Base-by-base conservation (phyloP, 2,113 vertebrate genomes). In the Triplophysa dalaica region DNA sequence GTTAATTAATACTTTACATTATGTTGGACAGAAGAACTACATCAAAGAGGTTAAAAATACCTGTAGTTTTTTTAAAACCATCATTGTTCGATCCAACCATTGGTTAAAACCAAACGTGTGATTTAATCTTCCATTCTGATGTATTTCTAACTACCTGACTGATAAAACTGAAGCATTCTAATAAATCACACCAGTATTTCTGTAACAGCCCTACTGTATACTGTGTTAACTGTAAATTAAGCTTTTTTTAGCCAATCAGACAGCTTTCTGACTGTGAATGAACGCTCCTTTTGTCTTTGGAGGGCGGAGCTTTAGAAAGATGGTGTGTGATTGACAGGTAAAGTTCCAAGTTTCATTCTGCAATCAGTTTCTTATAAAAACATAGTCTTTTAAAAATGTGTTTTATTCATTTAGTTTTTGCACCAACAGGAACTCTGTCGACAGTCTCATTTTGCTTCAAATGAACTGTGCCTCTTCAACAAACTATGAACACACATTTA, bases 31-130 rank as follows among this genome's bases (percentile, higher is more conserved):
- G 86, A 87, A 78, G 83, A 87, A 91, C 89, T 91, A 12, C 12
- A 45, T 41, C 5, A 45, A 13, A 60, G 52, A 64, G 58, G 78
- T 54, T 87, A 90, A 89, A 90, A 88, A 85, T 87, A 89, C 90
- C 86, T 87, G 89, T 88, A 90, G 88, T 83, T 62, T 85, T 89
- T 88, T 91, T 89, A 89, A 90, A 91, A 87, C 83, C 85, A 81
- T 68, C 2, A 62, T 73, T 24, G 52, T 14, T 14, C n/a, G 26
- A 29, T 62, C 14, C 5, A 52, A 52, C 14, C 13, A 52, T 16
- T 17, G 4, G 5, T 52, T 52, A 52, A 17, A 16, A 52, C 1
- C 48, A 52, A 52, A 52, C 14, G 48, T 16, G 14, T 52, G 48
- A 29, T 29, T 29, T 29, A 29, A 29, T 29, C 29, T 29, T 29